Percentiles rank a stretch among this genome's conserved stretches.
These are phyloP conservation scores for Ginglymostoma cirratum DNA, from an alignment of 2,113 vertebrate genomes.

Conservation along the genomic window DNA sequence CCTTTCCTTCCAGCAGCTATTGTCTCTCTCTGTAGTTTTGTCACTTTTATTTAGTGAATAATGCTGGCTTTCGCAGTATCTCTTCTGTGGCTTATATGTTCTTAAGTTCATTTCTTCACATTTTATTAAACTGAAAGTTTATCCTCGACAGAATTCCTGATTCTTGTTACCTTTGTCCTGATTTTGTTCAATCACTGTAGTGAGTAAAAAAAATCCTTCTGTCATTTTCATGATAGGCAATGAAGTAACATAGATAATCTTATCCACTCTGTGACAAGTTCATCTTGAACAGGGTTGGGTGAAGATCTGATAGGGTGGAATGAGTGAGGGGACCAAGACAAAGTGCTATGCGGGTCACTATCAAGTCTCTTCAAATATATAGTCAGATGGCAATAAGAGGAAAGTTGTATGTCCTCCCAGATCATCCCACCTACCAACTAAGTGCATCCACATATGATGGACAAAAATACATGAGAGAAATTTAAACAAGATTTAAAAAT, in stretches of 20 bases:
- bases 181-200: neutral
- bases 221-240: neutral
- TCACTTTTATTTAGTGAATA: slow-evolving; percentile 16
- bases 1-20: slow-evolving; percentile 24
- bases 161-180: neutral
- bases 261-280: neutral
- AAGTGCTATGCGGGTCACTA: neutral
- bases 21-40: slow-evolving; percentile 29
- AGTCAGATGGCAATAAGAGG: neutral
- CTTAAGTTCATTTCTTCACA: neutral
- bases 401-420: neutral
- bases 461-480: neutral
- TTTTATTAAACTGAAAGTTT: neutral
- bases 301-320: neutral
- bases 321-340: neutral
- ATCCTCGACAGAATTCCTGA: neutral
- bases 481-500: neutral
- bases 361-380: neutral
- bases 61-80: slow-evolving; percentile 4
- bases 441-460: neutral
- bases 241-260: neutral
- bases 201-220: neutral
- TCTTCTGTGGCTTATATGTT: neutral
- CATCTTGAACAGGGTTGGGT: neutral
- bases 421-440: neutral